A percentile compares a stretch with the other conserved stretches of the same genome.
phyloP scores from a whole-genome alignment of 2,113 vertebrate genomes.

The Chloroceryle aenea region DNA sequence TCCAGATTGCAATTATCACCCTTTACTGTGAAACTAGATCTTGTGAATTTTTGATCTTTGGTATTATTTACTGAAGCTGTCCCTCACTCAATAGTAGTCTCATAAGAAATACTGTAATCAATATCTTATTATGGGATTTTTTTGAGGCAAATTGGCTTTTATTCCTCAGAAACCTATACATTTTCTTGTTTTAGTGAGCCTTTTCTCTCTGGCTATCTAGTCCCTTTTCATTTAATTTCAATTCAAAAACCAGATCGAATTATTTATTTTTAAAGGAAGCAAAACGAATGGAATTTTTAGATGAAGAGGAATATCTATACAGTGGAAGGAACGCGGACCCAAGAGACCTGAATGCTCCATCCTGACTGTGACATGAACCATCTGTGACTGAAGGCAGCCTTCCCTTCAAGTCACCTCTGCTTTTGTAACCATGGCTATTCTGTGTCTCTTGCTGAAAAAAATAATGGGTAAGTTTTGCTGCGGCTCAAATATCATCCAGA shows the following conservation, averaged over 20 bases:
- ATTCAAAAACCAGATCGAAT: background rate
- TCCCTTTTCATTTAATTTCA: slow-evolving; percentile 18
- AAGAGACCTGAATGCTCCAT: background rate
- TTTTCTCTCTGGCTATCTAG: background rate
- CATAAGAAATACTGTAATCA: slow-evolving; percentile 22
- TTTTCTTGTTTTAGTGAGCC: slow-evolving; percentile 14
- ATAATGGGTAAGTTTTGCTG: background rate
- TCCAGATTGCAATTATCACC: slow-evolving; percentile 26
- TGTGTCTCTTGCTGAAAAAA: background rate
- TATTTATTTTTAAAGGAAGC: slow-evolving; percentile 7
- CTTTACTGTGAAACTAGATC: background rate
- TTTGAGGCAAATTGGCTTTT: slow-evolving; percentile 37
- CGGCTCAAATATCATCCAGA: background rate
- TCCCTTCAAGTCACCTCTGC: background rate
- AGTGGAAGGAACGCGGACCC: background rate
- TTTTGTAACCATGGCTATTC: background rate
- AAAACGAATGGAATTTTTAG: slow-evolving; percentile 33
- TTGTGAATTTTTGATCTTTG: background rate
- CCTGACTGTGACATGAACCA: background rate
- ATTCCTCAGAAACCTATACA: slow-evolving; percentile 4
- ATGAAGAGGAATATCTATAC: background rate
- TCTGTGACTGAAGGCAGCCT: background rate
- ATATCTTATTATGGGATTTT: slow-evolving; percentile 30
- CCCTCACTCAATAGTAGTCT: slow-evolving; percentile 7
- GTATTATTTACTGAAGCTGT: slow-evolving; percentile 46